A percentile compares a stretch with the other conserved stretches of the same genome.
Evolutionary conservation across 2,888 invertebrate species (phyloP).

Genomic region (Ceraclea dissimilis): DNA sequence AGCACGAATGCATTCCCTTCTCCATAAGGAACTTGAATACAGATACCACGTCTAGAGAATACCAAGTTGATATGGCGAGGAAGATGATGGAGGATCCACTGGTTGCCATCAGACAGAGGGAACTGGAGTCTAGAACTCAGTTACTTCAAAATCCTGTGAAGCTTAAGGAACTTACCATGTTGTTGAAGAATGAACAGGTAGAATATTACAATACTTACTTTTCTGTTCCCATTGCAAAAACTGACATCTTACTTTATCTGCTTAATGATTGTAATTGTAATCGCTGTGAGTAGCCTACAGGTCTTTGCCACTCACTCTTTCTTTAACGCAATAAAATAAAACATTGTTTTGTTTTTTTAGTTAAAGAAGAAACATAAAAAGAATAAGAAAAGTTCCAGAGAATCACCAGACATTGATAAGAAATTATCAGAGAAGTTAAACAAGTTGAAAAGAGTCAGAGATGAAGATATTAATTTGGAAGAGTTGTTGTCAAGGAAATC

Average conservation of each 20-base stretch:
- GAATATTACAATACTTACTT: not conserved
- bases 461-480: constrained; percentile 34
- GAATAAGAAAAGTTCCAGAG: constrained; percentile 38
- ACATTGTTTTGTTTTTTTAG: too few relatives aligned
- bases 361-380: constrained; percentile 40
- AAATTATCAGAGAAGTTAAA: constrained; percentile 64
- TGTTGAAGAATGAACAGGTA: constrained; percentile 57
- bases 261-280: too few relatives aligned
- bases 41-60: constrained; percentile 43
- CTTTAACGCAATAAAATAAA: too few relatives aligned
- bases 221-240: too few relatives aligned
- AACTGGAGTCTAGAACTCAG: constrained; percentile 78
- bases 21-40: constrained; percentile 45
- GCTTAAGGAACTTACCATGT: constrained; percentile 74
- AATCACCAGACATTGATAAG: constrained; percentile 52
- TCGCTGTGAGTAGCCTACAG: too few relatives aligned
- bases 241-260: too few relatives aligned
- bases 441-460: constrained; percentile 51
- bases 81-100: constrained; percentile 93
- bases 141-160: constrained; percentile 88
- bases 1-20: constrained; percentile 72
- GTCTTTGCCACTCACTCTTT: too few relatives aligned
- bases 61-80: constrained; percentile 77
- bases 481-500: constrained; percentile 32
- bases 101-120: constrained; percentile 79